Base-by-base conservation (phyloP, 2,888 invertebrate species). In the Zelleria hepariella region DNA sequence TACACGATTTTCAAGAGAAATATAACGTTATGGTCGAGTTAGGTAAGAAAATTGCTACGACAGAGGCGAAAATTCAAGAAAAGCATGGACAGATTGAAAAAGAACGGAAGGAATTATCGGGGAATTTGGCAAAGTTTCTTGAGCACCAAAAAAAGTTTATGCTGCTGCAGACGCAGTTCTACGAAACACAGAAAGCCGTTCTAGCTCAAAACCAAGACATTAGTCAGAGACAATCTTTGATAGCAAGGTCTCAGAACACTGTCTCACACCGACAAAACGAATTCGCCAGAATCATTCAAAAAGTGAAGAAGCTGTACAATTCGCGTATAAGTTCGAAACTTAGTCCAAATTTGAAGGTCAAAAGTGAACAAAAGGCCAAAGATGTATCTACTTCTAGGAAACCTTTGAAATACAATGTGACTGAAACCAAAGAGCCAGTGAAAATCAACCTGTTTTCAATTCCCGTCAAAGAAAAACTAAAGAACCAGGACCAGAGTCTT, bases 361-460 rank as follows among this genome's bases (percentile, higher is more conserved):
- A 54, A 15, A 15, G 24, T 18, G 26, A 24, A 42, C 52, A 56
- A 53, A 60, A 32, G n/a, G 24, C 10, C 5, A 15, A 47, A 5
- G 27, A 63, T 7, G 63, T 61, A 61, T 59, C 66, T 8, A 64
- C 61, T 59, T 47, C 63, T 5, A 8, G 24, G 2, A 63, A 60
- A 58, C 59, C 63, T 0, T 58, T 59, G 4, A 64, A 74, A 6
- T 51, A 64, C 1, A 32, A 32, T 15, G 15, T 15, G 15, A 15
- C 32, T 15, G 10, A 32, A 10, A 65, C 71, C 1, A 75, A 76
- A 4, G 81, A 83, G 65, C 71, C 75, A 0, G 63, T 87, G 0
- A 87, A 85, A 78, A 83, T 87, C 1, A 80, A 85, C 60, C 65
- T 88, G 1, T 82, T 87, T 59, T 77, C 82, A 0, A 74, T 84